These are phyloP conservation scores for Calephelis nemesis DNA, from an alignment of 1,140 invertebrate species.

Conservation along the genomic window DNA sequence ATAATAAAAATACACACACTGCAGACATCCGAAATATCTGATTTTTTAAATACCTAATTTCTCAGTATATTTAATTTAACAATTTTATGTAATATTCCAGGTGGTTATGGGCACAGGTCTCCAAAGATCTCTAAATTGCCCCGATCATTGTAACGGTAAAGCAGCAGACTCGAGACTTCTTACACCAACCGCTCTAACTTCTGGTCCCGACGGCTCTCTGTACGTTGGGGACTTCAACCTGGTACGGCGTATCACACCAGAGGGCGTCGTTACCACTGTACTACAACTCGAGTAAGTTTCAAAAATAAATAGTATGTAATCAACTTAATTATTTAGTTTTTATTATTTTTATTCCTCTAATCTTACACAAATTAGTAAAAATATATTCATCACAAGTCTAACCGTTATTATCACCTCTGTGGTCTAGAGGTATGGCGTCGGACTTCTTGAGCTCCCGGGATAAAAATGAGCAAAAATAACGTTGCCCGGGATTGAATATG, in stretches of 20 bases:
- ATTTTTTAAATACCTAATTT: too few species aligned
- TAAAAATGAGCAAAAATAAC: too few species aligned
- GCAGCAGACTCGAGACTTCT: slow-evolving; percentile 92
- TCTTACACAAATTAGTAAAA: too few species aligned
- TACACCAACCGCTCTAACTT: slow-evolving; percentile 94
- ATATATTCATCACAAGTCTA: too few species aligned
- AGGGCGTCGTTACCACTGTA: slow-evolving; percentile 94
- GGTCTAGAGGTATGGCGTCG: too few species aligned
- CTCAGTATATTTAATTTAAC: not conserved
- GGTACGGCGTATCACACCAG: slow-evolving; percentile 94
- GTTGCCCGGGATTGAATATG: too few species aligned
- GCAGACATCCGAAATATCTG: too few species aligned
- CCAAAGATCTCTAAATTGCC: slow-evolving; percentile 87
- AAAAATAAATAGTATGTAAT: slow-evolving; percentile 2
- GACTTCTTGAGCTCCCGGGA: too few species aligned
- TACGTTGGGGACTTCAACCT: slow-evolving; percentile 99
- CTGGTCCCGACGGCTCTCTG: slow-evolving; percentile 96
- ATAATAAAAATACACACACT: too few species aligned
- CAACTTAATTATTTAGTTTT: too few species aligned
- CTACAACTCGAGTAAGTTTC: slow-evolving; percentile 90
- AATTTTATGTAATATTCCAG: slow-evolving; percentile 35
- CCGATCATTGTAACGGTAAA: slow-evolving; percentile 90
- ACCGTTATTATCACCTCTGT: too few species aligned
- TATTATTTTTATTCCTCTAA: too few species aligned
- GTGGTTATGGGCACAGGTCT: slow-evolving; percentile 96